A percentile compares a stretch with the other conserved stretches of the same genome.
Conservation (phyloP, 2,113 vertebrate genomes). For the Lota lota region DNA sequence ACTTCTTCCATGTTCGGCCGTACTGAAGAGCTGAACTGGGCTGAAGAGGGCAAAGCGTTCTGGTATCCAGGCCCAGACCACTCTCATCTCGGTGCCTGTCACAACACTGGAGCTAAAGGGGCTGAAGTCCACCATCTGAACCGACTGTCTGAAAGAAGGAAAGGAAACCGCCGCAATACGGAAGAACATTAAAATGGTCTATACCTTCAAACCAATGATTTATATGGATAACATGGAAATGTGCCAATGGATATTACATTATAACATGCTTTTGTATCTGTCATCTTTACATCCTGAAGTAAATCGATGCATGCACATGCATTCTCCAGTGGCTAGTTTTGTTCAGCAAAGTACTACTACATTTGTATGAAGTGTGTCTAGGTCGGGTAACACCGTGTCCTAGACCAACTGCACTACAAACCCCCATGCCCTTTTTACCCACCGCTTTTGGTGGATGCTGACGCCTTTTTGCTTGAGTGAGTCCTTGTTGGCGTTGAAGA, state of each 20-base stretch:
- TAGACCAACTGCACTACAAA: too few species aligned
- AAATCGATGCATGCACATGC: too few species aligned
- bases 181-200: background rate
- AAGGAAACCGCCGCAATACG: background rate
- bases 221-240: too few species aligned
- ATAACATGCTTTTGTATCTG: too few species aligned
- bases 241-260: too few species aligned
- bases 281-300: too few species aligned
- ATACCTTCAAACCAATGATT: background rate
- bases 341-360: background rate
- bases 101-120: constrained; percentile 77
- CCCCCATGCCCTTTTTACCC: constrained; percentile 41
- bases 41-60: constrained; percentile 83
- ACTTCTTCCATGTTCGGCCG: constrained; percentile 72
- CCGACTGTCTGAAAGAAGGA: constrained; percentile 63
- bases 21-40: constrained; percentile 77
- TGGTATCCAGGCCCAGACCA: constrained; percentile 88
- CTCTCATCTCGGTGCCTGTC: constrained; percentile 79
- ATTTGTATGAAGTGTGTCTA: too few species aligned
- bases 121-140: constrained; percentile 75
- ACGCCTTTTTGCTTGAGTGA: constrained; percentile 78
- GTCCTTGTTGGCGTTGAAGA: constrained; percentile 83
- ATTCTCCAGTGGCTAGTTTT: background rate
- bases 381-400: too few species aligned
- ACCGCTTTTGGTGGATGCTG: constrained; percentile 78